Percentiles rank a stretch among this genome's conserved stretches.
Conservation (phyloP, 2,888 invertebrate genomes). For the Hecatera dysodea region DNA sequence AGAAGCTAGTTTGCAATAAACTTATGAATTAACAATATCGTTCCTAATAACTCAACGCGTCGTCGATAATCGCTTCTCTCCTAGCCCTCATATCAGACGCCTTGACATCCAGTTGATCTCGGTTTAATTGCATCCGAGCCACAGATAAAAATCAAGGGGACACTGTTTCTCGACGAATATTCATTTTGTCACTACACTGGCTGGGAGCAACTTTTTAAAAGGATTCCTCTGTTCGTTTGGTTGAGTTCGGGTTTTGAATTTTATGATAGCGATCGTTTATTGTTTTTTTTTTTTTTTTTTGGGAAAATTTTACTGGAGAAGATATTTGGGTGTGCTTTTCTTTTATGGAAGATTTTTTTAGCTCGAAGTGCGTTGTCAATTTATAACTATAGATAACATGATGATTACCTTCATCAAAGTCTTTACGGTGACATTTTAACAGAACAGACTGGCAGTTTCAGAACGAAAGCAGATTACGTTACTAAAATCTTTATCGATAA, state of each 20-base stretch:
- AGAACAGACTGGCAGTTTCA: too few species aligned
- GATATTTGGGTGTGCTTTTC: too few species aligned
- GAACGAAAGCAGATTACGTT: too few species aligned
- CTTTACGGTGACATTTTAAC: too few species aligned
- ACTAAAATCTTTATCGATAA: too few species aligned
- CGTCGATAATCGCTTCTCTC: slow-evolving; percentile 47
- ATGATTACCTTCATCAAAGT: too few species aligned
- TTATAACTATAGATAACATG: too few species aligned
- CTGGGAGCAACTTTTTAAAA: slow-evolving; percentile 51
- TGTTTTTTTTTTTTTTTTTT: background rate
- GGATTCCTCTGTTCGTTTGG: slow-evolving; percentile 29
- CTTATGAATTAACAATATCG: too few species aligned
- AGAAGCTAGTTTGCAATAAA: too few species aligned
- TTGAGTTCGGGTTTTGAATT: slow-evolving; percentile 13
- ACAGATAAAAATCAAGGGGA: slow-evolving; percentile 69
- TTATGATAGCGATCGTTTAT: background rate
- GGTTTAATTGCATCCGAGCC: slow-evolving; percentile 77
- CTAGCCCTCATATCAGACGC: slow-evolving; percentile 66
- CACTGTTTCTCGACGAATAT: slow-evolving; percentile 44
- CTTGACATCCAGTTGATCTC: slow-evolving; percentile 74
- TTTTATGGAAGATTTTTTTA: too few species aligned
- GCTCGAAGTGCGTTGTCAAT: too few species aligned
- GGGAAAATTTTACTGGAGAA: background rate
- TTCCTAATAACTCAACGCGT: background rate
- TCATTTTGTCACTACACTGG: slow-evolving; percentile 41